Conservation (phyloP, 2,888 invertebrate species). For the Coelinius sp. region DNA sequence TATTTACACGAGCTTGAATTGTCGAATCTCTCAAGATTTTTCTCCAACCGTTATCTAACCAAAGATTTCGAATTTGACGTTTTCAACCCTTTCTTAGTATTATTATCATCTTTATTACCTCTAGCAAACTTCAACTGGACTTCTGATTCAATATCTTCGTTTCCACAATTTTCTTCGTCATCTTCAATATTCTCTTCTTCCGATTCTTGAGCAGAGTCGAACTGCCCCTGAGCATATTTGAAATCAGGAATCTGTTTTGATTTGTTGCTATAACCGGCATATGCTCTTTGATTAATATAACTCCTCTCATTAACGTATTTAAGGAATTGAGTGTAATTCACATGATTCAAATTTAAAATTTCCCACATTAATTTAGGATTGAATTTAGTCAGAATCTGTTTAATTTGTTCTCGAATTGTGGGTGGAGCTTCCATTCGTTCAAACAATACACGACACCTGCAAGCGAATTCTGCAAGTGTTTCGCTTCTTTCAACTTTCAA, state of each 20-base stretch:
- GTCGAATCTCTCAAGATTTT: neutral
- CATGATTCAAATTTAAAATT: conserved; percentile 23
- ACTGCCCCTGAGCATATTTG: neutral
- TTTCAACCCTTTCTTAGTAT: no score
- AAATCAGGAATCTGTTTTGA: neutral
- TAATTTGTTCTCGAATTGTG: conserved; percentile 33
- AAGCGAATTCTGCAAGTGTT: conserved; percentile 39
- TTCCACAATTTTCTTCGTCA: neutral
- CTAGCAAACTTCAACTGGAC: no score
- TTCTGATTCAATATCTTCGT: neutral
- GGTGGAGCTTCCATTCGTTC: conserved; percentile 40
- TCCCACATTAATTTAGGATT: conserved; percentile 39
- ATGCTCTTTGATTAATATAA: neutral
- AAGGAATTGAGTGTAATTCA: neutral
- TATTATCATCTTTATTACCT: no score
- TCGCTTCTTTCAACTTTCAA: conserved; percentile 38
- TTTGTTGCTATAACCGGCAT: neutral
- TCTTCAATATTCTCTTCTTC: neutral
- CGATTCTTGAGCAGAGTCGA: no score
- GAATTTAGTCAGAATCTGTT: conserved; percentile 39
- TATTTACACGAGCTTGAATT: no score
- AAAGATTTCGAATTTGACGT: neutral
- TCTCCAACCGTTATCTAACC: neutral
- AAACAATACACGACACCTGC: conserved; percentile 40
- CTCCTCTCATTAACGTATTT: neutral